These are phyloP conservation scores for Cossypha niveicapilla DNA, from an alignment of 2,797 vertebrate species.

Conservation along the genomic window DNA sequence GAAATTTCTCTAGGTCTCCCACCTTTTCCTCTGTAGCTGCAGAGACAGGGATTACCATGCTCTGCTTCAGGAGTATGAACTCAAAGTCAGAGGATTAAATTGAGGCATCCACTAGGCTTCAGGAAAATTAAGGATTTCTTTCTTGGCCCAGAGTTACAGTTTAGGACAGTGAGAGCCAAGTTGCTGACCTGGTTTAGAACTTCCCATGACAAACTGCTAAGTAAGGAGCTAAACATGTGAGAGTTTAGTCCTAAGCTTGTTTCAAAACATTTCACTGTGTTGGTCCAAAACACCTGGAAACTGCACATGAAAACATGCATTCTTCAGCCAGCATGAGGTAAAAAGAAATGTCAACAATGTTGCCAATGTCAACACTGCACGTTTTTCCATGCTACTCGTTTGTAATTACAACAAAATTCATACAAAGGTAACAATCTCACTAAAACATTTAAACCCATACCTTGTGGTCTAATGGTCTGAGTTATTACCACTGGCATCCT, in stretches of 20 bases:
- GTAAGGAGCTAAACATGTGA: neutral
- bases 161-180: neutral
- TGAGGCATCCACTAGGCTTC: neutral
- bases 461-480: conserved; percentile 81
- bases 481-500: conserved; percentile 87
- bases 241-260: neutral
- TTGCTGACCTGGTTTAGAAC: neutral
- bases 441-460: conserved; percentile 70
- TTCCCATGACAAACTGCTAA: neutral
- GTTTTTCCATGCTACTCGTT: conserved; percentile 1
- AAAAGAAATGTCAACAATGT: conserved; percentile 4
- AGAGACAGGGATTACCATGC: neutral
- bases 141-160: neutral
- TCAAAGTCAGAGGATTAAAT: neutral
- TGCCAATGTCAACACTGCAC: neutral
- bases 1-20: neutral
- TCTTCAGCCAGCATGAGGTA: neutral
- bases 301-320: conserved; percentile 1
- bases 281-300: neutral
- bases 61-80: neutral
- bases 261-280: conserved; percentile 3
- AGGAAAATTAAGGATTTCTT: neutral
- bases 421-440: conserved; percentile 55
- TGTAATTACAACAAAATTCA: conserved; percentile 51
- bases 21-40: neutral